Evolutionary conservation across 2,797 vertebrate genomes (phyloP).

Genomic region (Coranthus polyacanthus): DNA sequence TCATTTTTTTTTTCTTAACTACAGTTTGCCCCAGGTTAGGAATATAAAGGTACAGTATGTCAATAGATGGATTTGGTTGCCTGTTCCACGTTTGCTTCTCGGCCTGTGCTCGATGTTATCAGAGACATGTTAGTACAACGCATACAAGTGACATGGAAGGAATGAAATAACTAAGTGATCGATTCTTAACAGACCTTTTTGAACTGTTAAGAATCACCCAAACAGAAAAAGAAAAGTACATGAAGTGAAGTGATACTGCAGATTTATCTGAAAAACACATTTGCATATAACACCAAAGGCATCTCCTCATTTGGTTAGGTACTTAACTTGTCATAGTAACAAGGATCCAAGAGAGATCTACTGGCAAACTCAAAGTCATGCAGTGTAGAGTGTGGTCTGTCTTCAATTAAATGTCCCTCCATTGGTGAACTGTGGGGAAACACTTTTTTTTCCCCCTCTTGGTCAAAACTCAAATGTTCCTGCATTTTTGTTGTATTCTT

Average conservation of each 20-base stretch:
- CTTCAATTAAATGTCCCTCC: no score
- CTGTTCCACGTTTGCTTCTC: background rate
- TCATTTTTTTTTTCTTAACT: background rate
- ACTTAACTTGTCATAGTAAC: background rate
- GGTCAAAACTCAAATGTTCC: no score
- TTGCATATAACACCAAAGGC: background rate
- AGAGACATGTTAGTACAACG: background rate
- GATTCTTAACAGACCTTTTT: slow-evolving; percentile 1
- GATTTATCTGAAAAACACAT: slow-evolving; percentile 5
- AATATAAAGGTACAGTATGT: background rate
- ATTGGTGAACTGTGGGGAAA: no score
- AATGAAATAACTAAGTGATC: no score
- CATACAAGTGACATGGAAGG: background rate
- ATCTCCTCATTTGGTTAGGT: slow-evolving; percentile 12
- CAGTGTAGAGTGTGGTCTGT: background rate
- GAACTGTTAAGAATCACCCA: background rate
- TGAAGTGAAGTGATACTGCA: background rate
- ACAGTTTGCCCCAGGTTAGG: background rate
- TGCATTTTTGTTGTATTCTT: no score
- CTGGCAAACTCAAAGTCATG: background rate
- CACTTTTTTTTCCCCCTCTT: no score
- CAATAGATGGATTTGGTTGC: slow-evolving; percentile 1
- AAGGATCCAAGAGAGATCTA: no score
- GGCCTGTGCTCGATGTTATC: no score
- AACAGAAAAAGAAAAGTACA: no score